Evolutionary conservation across 2,888 invertebrate genomes (phyloP), one percentile per base, ranked within the genome.

Genomic region (Pharmacophagus antenor): DNA sequence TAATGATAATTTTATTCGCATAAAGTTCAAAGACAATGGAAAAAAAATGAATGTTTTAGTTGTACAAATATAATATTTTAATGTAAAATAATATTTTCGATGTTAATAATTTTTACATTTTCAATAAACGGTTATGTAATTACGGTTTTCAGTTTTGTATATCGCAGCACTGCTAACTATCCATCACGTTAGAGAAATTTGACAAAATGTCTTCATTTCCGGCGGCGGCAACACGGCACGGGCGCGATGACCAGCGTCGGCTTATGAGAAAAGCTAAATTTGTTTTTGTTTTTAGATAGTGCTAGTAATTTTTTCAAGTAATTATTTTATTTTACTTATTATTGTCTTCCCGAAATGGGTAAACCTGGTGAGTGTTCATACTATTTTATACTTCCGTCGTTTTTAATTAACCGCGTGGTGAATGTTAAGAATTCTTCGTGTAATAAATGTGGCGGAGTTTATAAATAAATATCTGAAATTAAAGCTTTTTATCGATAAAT

Each of bases 131-230:
- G 12, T 31, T 17, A 15, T 42, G 3, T 4, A 42, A n/a, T 42
- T 17, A 4, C 27, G 49, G 17, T 42, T 51, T 22, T 20, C 21
- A 25, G 15, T 48, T 18, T 49, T 42, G 17, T 17, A 12, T 41
- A 25, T 25, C 56, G 10, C 51, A 50, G 51, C 58, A 58, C 52
- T 31, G 27, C 8, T 21, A 10, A n/a, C 37, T 22, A 44, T 27
- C 17, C 50, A 44, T 25, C 8, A 23, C 31, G 47, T 49, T 62
- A 57, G 18, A 18, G 22, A 21, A 22, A 47, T 48, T 25, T 18
- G 21, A 61, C 61, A 61, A 61, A 51, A 88, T 88, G 88, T 79
- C 74, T 65, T 84, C 80, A 82, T 82, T 87, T 86, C 85, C 85
- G 78, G 73, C 64, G 66, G 69, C 66, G 72, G 79, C 72, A 73